Conservation (phyloP, 2,113 vertebrate genomes). For the Bucco capensis region DNA sequence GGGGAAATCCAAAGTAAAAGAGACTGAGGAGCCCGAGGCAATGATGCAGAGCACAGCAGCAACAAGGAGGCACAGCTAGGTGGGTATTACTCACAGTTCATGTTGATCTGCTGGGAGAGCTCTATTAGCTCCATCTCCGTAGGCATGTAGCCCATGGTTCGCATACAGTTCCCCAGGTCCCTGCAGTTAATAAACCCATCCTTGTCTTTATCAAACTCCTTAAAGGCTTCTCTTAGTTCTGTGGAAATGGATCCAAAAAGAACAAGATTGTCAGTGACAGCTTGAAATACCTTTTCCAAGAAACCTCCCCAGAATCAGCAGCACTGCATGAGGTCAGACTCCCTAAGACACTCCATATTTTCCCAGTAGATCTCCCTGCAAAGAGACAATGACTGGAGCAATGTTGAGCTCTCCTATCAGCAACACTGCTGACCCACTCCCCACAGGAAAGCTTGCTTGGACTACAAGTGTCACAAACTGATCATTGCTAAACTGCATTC, state of each 20-base stretch:
- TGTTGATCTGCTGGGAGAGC: constrained; percentile 98
- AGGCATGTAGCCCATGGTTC: constrained; percentile 99
- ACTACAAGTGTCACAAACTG: background rate
- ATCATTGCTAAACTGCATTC: background rate
- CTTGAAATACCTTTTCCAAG: background rate
- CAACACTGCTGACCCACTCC: background rate
- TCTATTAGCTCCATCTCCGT: constrained; percentile 99
- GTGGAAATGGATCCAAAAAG: background rate
- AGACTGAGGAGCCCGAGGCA: background rate
- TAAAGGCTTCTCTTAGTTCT: constrained; percentile 95
- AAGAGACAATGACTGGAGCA: background rate
- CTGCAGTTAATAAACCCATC: constrained; percentile 97
- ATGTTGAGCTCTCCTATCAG: background rate
- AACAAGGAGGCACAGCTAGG: background rate
- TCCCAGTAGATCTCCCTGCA: background rate
- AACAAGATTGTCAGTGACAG: background rate
- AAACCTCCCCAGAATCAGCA: background rate
- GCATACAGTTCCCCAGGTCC: constrained; percentile 98
- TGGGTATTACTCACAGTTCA: constrained; percentile 85
- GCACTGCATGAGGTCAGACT: background rate
- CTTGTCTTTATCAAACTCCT: constrained; percentile 96
- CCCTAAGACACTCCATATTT: background rate
- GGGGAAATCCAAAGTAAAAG: background rate
- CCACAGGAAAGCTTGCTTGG: background rate
- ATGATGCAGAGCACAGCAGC: background rate